Conservation (phyloP, 2,888 invertebrate species). For the Tachina fera region DNA sequence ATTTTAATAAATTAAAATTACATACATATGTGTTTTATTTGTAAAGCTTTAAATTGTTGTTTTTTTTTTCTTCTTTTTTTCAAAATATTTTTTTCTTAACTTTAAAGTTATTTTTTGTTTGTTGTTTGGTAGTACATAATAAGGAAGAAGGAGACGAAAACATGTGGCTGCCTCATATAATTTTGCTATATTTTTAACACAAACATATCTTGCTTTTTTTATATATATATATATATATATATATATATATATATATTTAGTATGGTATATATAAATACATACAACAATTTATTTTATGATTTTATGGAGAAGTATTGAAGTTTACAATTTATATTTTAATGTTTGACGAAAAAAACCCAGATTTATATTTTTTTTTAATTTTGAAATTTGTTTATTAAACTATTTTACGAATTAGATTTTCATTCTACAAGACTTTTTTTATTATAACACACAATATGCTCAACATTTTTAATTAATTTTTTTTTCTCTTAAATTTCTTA, state of each 20-base stretch:
- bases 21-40: constrained; percentile 52
- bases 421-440: constrained; percentile 13
- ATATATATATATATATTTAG: background rate
- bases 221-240: background rate
- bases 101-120: constrained; percentile 48
- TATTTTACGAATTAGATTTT: constrained; percentile 15
- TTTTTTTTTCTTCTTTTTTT: constrained; percentile 47
- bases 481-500: constrained; percentile 3
- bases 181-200: constrained; percentile 54
- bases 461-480: constrained; percentile 13
- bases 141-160: constrained; percentile 72
- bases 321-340: constrained; percentile 43
- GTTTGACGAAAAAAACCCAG: constrained; percentile 48
- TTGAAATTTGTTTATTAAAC: constrained; percentile 18
- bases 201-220: constrained; percentile 30
- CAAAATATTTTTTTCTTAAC: constrained; percentile 39
- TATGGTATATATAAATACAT: constrained; percentile 27
- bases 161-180: constrained; percentile 69
- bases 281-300: constrained; percentile 50
- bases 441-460: constrained; percentile 10
- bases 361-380: constrained; percentile 17
- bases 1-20: constrained; percentile 65
- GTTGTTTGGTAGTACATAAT: constrained; percentile 42
- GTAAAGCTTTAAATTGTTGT: constrained; percentile 71
- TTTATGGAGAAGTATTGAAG: constrained; percentile 35